A percentile compares a stretch with the other conserved stretches of the same genome.
Evolutionary conservation across 2,797 vertebrate genomes (phyloP).

Genomic region (Bradypus variegatus): DNA sequence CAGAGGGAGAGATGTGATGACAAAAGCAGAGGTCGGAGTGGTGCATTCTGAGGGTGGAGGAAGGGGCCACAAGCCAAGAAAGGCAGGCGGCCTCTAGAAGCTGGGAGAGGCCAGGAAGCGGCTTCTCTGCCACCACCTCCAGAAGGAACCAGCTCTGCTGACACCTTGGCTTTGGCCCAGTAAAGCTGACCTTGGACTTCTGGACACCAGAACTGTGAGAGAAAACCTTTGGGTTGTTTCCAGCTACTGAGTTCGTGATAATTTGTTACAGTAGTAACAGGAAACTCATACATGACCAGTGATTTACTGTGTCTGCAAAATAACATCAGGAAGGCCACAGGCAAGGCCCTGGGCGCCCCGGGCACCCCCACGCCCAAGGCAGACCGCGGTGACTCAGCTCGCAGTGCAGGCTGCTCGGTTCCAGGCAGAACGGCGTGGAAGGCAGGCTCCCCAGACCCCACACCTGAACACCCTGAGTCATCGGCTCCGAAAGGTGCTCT

Average conservation of each 20-base stretch:
- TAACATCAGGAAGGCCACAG: background rate
- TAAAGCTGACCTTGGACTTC: background rate
- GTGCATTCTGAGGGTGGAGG: fast-evolving
- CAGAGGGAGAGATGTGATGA: background rate
- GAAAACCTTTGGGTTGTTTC: background rate
- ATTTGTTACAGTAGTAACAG: background rate
- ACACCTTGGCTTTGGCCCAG: background rate
- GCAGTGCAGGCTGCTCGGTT: background rate
- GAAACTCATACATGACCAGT: background rate
- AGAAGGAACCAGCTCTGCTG: background rate
- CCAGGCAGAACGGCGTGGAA: background rate
- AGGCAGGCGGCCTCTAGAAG: fast-evolving
- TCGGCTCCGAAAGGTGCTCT: slow-evolving; percentile 32
- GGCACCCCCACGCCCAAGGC: background rate
- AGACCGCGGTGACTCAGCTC: background rate
- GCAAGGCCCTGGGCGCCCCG: background rate
- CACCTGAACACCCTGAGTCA: slow-evolving; percentile 58
- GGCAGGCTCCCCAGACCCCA: slow-evolving; percentile 22
- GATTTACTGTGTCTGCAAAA: background rate
- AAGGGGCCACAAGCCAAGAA: fast-evolving
- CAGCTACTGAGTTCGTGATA: background rate
- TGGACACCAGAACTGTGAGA: background rate
- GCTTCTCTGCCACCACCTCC: background rate
- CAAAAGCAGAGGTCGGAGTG: no score
- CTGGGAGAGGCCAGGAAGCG: background rate